Conservation (phyloP, 2,888 invertebrate species). For the Philereme transversata region DNA sequence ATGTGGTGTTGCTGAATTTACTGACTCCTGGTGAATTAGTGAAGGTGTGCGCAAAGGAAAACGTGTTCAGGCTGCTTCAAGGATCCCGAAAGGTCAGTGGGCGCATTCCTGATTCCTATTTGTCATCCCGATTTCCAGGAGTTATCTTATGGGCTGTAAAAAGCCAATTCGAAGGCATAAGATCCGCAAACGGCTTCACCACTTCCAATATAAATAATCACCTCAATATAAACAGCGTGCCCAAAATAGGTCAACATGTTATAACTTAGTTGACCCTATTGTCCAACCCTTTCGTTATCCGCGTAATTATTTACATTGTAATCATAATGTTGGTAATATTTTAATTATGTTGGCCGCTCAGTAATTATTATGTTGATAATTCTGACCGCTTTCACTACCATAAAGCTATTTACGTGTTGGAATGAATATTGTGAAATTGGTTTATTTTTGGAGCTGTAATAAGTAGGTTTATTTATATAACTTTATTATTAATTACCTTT, state of each 20-base stretch:
- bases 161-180: too few species aligned
- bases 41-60: too few species aligned
- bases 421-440: neutral
- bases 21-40: too few species aligned
- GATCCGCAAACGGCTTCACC: too few species aligned
- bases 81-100: too few species aligned
- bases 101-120: too few species aligned
- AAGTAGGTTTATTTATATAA: neutral
- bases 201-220: too few species aligned
- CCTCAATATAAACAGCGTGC: neutral
- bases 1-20: too few species aligned
- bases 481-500: neutral
- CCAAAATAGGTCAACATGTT: constrained; percentile 1
- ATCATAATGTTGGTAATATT: constrained; percentile 1
- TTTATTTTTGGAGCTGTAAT: neutral
- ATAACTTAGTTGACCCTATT: constrained; percentile 18
- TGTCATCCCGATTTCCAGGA: too few species aligned
- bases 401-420: neutral
- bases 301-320: constrained; percentile 14
- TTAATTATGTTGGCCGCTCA: neutral
- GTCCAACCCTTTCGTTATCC: constrained; percentile 13
- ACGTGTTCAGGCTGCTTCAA: too few species aligned
- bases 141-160: too few species aligned
- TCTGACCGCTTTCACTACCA: constrained; percentile 1
- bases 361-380: constrained; percentile 7